phyloP scores from a whole-genome alignment of 92 coral and sea anemone genomes.

The Desmophyllum pertusum region DNA sequence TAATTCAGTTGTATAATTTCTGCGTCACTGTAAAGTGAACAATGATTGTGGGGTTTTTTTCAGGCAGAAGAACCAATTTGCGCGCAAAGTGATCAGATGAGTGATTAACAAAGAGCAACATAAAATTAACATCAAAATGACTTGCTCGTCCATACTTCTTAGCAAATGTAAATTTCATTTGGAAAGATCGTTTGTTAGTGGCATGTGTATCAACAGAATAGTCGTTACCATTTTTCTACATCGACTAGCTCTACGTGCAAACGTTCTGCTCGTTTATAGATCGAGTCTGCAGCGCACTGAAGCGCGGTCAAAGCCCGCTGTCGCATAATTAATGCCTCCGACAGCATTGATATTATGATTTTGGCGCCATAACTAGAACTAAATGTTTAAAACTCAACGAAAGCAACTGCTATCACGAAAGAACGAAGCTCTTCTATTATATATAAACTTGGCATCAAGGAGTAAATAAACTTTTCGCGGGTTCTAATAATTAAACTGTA shows the following conservation, averaged over 20 bases:
- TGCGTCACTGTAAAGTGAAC: not conserved
- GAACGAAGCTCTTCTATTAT: too few relatives aligned
- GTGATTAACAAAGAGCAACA: not conserved
- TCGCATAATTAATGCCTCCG: not conserved
- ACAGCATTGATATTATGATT: not conserved
- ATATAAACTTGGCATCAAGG: not conserved
- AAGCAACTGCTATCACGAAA: too few relatives aligned
- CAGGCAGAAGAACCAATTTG: not conserved
- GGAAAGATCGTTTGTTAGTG: not conserved
- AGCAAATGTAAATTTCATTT: not conserved
- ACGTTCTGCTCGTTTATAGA: not conserved
- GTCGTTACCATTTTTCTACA: not conserved
- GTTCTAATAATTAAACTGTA: too few relatives aligned
- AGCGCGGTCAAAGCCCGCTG: slow-evolving; percentile 16
- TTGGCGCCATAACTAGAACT: slow-evolving; percentile 21
- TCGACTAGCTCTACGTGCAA: not conserved
- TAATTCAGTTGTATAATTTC: not conserved
- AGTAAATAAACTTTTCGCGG: not conserved
- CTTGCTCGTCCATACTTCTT: not conserved
- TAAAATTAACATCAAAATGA: not conserved
- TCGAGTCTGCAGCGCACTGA: not conserved
- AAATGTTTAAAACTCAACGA: not conserved
- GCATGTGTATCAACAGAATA: not conserved
- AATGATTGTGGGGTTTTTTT: not conserved
- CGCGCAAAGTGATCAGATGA: not conserved